These are phyloP conservation scores for Tapera naevia DNA, from an alignment of 2,797 vertebrate genomes.

Conservation along the genomic window DNA sequence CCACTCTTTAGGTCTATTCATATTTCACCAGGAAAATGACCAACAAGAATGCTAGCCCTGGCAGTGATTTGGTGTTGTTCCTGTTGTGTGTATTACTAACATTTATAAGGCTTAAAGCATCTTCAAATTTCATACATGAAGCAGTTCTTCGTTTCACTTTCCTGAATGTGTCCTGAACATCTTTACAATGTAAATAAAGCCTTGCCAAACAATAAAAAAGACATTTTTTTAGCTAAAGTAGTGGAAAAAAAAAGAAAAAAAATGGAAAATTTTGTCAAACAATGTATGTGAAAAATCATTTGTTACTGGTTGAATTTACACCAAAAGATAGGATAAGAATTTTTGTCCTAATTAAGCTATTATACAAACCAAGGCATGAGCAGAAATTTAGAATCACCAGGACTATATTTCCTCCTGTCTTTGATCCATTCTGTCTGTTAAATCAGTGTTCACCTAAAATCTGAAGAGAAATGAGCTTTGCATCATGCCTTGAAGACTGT, in stretches of 20 bases:
- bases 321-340: not conserved
- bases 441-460: not conserved
- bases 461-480: not conserved
- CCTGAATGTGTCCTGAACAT: not conserved
- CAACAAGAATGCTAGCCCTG: not conserved
- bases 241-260: not conserved
- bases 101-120: not conserved
- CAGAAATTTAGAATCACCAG: not conserved
- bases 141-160: not conserved
- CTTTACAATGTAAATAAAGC: not conserved
- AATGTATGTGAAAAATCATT: not conserved
- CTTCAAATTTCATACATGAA: not conserved
- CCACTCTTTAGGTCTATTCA: not conserved
- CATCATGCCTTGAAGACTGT: not conserved
- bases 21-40: not conserved
- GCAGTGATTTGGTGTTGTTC: not conserved
- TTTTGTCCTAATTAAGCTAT: not conserved
- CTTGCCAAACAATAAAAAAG: not conserved
- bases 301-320: not conserved
- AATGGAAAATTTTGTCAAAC: not conserved
- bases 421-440: not conserved
- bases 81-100: not conserved
- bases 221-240: not conserved
- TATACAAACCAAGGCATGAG: not conserved
- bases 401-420: not conserved